These are phyloP conservation scores for Digitonthophagus gazella DNA, from an alignment of 2,888 invertebrate species.

Conservation along the genomic window DNA sequence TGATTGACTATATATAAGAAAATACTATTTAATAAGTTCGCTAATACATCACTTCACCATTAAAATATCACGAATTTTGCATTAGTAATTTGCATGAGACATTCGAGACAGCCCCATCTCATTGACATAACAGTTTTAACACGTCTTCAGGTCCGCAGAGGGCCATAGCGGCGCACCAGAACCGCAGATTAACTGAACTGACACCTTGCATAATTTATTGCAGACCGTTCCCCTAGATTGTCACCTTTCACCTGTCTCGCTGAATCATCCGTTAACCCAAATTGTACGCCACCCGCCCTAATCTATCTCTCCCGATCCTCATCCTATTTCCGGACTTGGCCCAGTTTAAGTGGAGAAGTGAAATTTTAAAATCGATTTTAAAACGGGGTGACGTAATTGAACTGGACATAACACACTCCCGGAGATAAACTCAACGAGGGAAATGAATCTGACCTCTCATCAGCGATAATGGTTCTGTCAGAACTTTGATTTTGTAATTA, in stretches of 20 bases:
- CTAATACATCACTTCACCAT: too few species aligned
- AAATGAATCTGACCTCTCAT: not conserved
- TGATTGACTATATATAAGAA: too few species aligned
- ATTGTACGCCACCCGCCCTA: not conserved
- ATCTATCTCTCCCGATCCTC: not conserved
- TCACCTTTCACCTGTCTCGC: slow-evolving; percentile 44
- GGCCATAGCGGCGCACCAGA: slow-evolving; percentile 28
- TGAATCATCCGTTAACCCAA: slow-evolving; percentile 36
- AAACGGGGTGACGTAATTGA: not conserved
- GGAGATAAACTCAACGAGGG: not conserved
- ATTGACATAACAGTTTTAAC: not conserved
- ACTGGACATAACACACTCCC: not conserved
- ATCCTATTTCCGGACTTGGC: not conserved
- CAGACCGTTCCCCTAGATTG: slow-evolving; percentile 41
- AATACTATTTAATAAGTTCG: too few species aligned
- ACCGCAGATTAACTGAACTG: slow-evolving; percentile 46
- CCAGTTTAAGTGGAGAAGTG: not conserved
- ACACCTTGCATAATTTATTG: slow-evolving; percentile 47
- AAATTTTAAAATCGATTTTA: not conserved
- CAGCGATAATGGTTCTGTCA: not conserved
- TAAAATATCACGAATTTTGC: too few species aligned
- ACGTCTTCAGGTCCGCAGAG: not conserved
- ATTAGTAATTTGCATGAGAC: not conserved
- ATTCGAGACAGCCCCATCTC: not conserved
- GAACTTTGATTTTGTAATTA: not conserved